phyloP scores from a whole-genome alignment of 2,888 invertebrate genomes.

The Rhingia rostrata region DNA sequence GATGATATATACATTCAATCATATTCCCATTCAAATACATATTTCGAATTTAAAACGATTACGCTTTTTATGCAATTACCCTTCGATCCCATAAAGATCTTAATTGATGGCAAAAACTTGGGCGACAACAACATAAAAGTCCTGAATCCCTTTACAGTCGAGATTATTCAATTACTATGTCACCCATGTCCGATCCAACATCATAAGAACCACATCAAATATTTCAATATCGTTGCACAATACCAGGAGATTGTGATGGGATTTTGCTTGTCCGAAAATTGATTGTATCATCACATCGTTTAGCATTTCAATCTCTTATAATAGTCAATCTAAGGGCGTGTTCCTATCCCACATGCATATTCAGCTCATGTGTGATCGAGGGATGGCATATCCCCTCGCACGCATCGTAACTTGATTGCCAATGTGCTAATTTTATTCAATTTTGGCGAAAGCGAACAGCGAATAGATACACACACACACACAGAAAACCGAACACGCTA shows the following conservation, averaged over 20 bases:
- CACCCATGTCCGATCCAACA: slow-evolving; percentile 2
- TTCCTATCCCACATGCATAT: slow-evolving; percentile 1
- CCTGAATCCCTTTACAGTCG: slow-evolving; percentile 11
- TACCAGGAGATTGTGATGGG: slow-evolving; percentile 19
- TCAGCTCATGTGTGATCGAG: not conserved
- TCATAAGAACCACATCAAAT: slow-evolving; percentile 9
- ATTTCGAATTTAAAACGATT: not conserved
- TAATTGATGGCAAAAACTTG: not conserved
- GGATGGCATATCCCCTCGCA: not conserved
- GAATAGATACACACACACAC: not conserved
- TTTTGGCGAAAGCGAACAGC: slow-evolving; percentile 47
- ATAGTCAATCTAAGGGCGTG: slow-evolving; percentile 61
- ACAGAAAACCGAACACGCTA: not conserved
- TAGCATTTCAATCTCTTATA: slow-evolving; percentile 70
- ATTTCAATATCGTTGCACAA: not conserved
- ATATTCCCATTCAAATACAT: not conserved
- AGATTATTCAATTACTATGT: slow-evolving; percentile 48
- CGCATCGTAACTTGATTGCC: slow-evolving; percentile 59
- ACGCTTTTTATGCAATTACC: slow-evolving; percentile 38
- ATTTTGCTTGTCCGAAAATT: slow-evolving; percentile 64
- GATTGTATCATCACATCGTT: slow-evolving; percentile 72
- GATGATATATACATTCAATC: not conserved
- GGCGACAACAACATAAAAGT: not conserved
- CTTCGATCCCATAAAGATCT: slow-evolving; percentile 6
- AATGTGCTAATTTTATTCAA: slow-evolving; percentile 72